Conservation (phyloP, 2,113 vertebrate species). For the Cinclus mexicanus region DNA sequence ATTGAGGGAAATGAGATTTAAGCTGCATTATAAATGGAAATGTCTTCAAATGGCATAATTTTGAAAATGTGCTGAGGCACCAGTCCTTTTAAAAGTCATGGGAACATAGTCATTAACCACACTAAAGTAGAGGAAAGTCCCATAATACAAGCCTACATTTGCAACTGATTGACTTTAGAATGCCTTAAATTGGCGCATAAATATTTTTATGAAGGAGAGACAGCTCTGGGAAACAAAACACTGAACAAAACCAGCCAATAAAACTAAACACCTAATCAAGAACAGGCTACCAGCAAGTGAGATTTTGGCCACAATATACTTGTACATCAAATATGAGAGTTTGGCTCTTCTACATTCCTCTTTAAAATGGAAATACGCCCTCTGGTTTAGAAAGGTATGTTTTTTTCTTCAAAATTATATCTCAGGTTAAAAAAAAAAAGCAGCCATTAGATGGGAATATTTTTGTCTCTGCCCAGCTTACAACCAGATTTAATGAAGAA, state of each 20-base stretch:
- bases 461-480: neutral
- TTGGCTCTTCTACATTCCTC: neutral
- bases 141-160: neutral
- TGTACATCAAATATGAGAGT: neutral
- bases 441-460: neutral
- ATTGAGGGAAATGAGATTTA: conserved; percentile 63
- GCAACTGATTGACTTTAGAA: conserved; percentile 31
- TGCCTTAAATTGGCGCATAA: neutral
- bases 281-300: neutral
- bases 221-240: neutral
- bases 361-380: neutral
- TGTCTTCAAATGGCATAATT: conserved; percentile 38
- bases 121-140: conserved; percentile 25
- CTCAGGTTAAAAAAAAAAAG: neutral
- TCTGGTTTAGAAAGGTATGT: neutral
- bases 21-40: conserved; percentile 52
- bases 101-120: conserved; percentile 36
- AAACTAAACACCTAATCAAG: neutral
- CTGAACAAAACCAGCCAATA: neutral
- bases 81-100: conserved; percentile 48
- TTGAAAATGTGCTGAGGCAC: conserved; percentile 53
- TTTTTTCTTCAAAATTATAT: neutral
- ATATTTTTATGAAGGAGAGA: neutral
- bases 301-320: neutral
- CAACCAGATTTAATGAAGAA: neutral